Base-by-base conservation (phyloP, 1,140 invertebrate genomes). In the Panagrolaimus sp. region DNA sequence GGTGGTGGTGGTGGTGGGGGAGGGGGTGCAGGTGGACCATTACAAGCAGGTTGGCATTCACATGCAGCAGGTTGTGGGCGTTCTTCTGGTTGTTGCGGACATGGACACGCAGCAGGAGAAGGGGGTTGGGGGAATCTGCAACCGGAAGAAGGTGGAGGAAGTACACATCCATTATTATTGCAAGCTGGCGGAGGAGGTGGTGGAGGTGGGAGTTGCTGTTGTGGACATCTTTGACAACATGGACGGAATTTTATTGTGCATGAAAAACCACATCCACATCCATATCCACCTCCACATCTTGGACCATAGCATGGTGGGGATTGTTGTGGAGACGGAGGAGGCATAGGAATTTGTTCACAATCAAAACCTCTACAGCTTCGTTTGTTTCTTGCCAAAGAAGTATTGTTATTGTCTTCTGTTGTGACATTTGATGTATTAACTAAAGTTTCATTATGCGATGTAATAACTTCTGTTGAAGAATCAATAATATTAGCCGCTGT, bases 401-500 rank as follows among this genome's bases (percentile, higher is more conserved):
- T 28, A 21, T 58, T 21, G 17, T 58, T n/a, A 0, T 21, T 28
- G 14, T n/a, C 17, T 38, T 38, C 32, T 7, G 7, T 38, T 4
- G 32, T 38, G 2, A 38, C 32, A 38, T 38, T 38, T 4, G 32
- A 38, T 4, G 32, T 38, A 38, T 2, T 38, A 38, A 38, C 7
- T 4, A 38, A 4, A n/a, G 52, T 58, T 58, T 58, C 52, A 58
- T 58, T 58, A 12, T 21, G 10, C 28, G 17, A n/a, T 58, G 28
- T 28, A n/a, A 28, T 58, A 58, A 38, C 32, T 38, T 38, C 32
- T 38, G 52, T 58, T 28, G 52, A 38, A 38, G 32, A 38, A 7
- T 38, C 52, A 58, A 58, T 58, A 58, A 58, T 58, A 21, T 58
- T 28, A 58, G 52, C 28, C 52, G 52, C 21, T 12, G 21, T 58